Percentiles rank a stretch among this genome's conserved stretches.
phyloP scores from a whole-genome alignment of 2,113 vertebrate species.

The Indicator indicator region DNA sequence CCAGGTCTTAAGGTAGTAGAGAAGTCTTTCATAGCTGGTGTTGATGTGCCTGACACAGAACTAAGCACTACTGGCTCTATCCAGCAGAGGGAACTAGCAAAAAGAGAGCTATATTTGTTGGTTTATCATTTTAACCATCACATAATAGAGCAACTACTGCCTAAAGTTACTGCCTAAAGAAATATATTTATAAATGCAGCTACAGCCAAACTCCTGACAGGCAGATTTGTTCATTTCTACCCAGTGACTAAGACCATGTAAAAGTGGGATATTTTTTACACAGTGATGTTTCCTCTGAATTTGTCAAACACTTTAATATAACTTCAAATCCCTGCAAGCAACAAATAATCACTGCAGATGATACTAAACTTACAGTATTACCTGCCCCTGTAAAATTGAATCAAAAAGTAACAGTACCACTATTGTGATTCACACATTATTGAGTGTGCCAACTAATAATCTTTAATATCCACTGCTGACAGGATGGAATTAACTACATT shows the following conservation, averaged over 20 bases:
- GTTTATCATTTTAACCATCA: constrained; percentile 7
- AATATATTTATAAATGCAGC: background rate
- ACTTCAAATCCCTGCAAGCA: background rate
- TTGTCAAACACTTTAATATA: constrained; percentile 12
- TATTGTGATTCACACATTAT: constrained; percentile 88
- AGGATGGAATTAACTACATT: constrained; percentile 95
- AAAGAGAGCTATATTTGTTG: constrained; percentile 7
- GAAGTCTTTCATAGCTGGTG: background rate
- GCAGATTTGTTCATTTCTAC: background rate
- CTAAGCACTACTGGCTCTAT: constrained; percentile 30
- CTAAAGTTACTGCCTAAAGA: background rate
- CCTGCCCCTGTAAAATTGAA: constrained; percentile 82
- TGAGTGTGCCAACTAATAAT: constrained; percentile 80
- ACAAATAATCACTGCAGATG: constrained; percentile 68
- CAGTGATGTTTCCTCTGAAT: constrained; percentile 24
- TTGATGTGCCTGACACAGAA: background rate
- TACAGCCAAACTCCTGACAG: background rate
- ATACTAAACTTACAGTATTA: constrained; percentile 71
- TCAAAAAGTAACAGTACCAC: constrained; percentile 86
- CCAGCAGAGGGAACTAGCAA: constrained; percentile 65
- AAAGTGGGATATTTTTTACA: background rate
- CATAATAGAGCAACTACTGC: background rate
- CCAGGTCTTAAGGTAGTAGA: background rate
- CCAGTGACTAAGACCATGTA: background rate
- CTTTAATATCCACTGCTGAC: constrained; percentile 99